Evolutionary conservation across 2,113 vertebrate species (phyloP).

Genomic region (Oceanodroma tethys): DNA sequence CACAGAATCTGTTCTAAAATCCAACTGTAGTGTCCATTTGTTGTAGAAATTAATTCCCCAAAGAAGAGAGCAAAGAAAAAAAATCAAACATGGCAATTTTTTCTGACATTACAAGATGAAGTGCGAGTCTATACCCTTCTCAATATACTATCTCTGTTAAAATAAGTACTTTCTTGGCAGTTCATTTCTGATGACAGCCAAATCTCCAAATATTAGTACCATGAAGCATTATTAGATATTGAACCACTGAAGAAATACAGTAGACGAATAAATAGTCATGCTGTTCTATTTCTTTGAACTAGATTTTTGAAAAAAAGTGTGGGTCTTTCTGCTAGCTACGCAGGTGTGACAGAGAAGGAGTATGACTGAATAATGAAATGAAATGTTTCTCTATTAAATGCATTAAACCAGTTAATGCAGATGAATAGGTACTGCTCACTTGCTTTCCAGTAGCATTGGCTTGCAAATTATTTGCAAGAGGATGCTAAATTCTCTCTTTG

Average conservation of each 20-base stretch:
- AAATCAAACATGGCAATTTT: slow-evolving; percentile 71
- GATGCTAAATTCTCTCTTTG: not conserved
- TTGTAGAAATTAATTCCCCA: slow-evolving; percentile 73
- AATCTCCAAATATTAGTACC: slow-evolving; percentile 27
- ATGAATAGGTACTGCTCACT: not conserved
- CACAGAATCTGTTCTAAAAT: slow-evolving; percentile 56
- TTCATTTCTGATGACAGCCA: slow-evolving; percentile 65
- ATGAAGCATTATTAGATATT: not conserved
- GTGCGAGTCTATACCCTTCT: slow-evolving; percentile 54
- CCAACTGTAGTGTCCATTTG: slow-evolving; percentile 71
- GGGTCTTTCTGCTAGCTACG: not conserved
- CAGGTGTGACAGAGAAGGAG: not conserved
- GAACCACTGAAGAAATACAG: slow-evolving; percentile 2
- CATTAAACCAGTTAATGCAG: not conserved
- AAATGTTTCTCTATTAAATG: not conserved
- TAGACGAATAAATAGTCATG: not conserved
- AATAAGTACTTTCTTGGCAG: slow-evolving; percentile 46
- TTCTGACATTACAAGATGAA: slow-evolving; percentile 73
- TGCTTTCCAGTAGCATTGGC: not conserved
- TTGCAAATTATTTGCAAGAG: not conserved
- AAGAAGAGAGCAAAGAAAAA: slow-evolving; percentile 67
- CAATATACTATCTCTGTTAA: slow-evolving; percentile 50
- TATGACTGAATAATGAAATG: not conserved
- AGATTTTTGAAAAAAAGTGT: not conserved
- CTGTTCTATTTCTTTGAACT: not conserved